phyloP scores from a whole-genome alignment of 1,140 invertebrate species.

The Lepidostoma basale region DNA sequence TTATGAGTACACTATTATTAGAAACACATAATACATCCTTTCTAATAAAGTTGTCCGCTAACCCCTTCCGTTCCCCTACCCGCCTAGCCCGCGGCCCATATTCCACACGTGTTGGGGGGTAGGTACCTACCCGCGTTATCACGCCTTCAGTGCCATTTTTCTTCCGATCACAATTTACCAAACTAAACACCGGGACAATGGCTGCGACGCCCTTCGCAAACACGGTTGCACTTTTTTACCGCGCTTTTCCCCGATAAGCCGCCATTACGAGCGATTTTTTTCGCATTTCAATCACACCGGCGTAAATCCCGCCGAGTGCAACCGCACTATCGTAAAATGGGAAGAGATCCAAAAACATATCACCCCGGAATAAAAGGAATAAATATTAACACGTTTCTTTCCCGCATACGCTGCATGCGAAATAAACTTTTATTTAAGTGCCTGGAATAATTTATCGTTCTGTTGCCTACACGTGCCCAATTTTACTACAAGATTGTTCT shows the following conservation, averaged over 20 bases:
- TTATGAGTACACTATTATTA: no score
- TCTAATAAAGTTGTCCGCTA: neutral
- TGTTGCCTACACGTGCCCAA: constrained; percentile 11
- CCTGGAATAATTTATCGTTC: constrained; percentile 6
- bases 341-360: neutral
- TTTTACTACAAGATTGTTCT: neutral
- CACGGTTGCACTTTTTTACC: constrained; percentile 26
- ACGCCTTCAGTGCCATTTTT: neutral
- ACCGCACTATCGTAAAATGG: neutral
- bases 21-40: no score
- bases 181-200: constrained; percentile 14
- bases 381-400: neutral
- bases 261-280: constrained; percentile 10
- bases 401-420: neutral
- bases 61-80: neutral
- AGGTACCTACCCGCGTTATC: no score
- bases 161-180: constrained; percentile 15
- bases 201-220: constrained; percentile 11
- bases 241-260: constrained; percentile 15
- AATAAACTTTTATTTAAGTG: neutral
- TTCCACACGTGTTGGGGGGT: neutral
- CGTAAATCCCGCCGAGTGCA: constrained; percentile 8
- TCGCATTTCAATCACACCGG: constrained; percentile 3
- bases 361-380: neutral
- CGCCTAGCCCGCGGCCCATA: no score